These are phyloP conservation scores for Virgularia gustaviana DNA, from an alignment of 92 coral and sea anemone genomes.

Conservation along the genomic window DNA sequence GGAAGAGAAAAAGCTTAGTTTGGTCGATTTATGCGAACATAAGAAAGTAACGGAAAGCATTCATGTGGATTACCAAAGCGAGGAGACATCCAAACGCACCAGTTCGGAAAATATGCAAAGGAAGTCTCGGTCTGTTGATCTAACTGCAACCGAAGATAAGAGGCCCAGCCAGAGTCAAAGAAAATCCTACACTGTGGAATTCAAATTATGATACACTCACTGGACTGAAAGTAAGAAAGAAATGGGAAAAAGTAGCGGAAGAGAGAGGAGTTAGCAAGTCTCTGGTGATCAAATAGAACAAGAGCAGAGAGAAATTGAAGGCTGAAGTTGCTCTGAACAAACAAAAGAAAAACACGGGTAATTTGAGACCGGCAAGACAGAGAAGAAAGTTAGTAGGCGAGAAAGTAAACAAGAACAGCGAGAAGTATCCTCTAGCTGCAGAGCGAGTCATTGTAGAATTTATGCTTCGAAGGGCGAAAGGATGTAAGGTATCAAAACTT, in stretches of 20 bases:
- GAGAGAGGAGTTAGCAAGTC: constrained; percentile 59
- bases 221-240: constrained; percentile 41
- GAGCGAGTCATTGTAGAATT: constrained; percentile 26
- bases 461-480: constrained; percentile 35
- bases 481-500: background rate
- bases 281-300: constrained; percentile 62
- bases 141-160: too few species aligned
- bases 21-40: background rate
- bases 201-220: constrained; percentile 49
- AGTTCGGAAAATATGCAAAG: too few species aligned
- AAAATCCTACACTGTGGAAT: constrained; percentile 62
- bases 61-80: background rate
- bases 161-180: too few species aligned
- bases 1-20: background rate
- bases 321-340: constrained; percentile 54
- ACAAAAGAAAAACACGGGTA: constrained; percentile 47
- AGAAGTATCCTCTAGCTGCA: constrained; percentile 34
- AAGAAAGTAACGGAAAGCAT: background rate
- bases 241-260: constrained; percentile 53
- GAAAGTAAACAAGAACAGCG: constrained; percentile 1
- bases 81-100: too few species aligned
- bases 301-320: constrained; percentile 35
- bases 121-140: too few species aligned
- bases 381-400: constrained; percentile 25
- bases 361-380: constrained; percentile 46